Evolutionary conservation across 2,888 invertebrate species (phyloP).

Genomic region (Nomada hirtipes): DNA sequence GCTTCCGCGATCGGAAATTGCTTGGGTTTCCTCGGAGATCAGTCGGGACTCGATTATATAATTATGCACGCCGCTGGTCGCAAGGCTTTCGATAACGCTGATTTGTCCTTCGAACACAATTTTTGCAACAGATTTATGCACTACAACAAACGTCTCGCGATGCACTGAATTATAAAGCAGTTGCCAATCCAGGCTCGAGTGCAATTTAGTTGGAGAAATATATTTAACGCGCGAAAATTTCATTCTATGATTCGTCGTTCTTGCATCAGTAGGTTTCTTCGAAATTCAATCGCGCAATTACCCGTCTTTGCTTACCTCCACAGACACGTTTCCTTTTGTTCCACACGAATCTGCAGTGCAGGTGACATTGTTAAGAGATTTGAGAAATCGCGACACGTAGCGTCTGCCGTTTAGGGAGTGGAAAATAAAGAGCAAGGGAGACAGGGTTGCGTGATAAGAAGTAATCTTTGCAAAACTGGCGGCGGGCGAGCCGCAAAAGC

Average conservation of each 20-base stretch:
- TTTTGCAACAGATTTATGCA: neutral
- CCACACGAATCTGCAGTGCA: neutral
- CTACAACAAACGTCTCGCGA: no score
- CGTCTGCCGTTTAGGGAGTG: neutral
- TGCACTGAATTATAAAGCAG: no score
- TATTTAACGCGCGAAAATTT: no score
- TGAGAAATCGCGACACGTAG: neutral
- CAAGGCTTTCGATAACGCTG: neutral
- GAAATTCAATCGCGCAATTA: neutral
- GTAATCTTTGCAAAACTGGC: slow-evolving; percentile 43
- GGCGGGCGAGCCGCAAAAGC: slow-evolving; percentile 15
- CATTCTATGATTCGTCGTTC: neutral
- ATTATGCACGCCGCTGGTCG: slow-evolving; percentile 1
- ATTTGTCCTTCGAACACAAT: no score
- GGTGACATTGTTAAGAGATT: neutral
- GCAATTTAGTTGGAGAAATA: no score
- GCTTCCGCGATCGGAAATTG: slow-evolving; percentile 51
- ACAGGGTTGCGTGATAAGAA: slow-evolving; percentile 41
- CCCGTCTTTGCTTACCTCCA: neutral
- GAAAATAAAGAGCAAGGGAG: neutral
- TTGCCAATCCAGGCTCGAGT: no score
- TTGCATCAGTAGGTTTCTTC: neutral
- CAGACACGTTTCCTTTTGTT: neutral
- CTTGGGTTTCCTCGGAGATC: neutral
- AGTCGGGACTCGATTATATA: slow-evolving; percentile 8